Base-by-base conservation (phyloP, 1,140 invertebrate species). In the Himalopsyche phryganea region DNA sequence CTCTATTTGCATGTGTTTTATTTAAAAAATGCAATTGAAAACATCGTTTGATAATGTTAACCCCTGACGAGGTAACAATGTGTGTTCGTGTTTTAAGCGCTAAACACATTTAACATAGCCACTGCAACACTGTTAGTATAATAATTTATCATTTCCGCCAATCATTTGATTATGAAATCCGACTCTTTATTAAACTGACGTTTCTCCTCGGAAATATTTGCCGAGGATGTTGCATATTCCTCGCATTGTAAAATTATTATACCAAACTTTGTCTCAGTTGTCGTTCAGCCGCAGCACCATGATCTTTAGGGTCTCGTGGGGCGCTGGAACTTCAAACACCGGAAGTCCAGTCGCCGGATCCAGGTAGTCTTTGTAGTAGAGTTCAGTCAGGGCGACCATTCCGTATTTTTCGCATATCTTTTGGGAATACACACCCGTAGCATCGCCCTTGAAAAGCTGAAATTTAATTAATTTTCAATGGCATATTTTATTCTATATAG, bases 341-440 rank as follows among this genome's bases (percentile, higher is more conserved):
- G 57, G 63, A 14, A 52, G 40, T 19, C 59, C 63, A 15, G 58
- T 60, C 11, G 13, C 70, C 1, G 80, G 81, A 65, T 83, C 77
- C 19, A 81, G 75, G 66, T 85, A 84, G 54, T 89, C 85, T 2
- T 71, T 76, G 65, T 91, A 91, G 6, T 73, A 73, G 5, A 90
- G 80, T 53, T 85, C 82, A 11, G 80, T 76, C 18, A 86, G 72
- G 0, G 81, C 79, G 42, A 81, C 72, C 58, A 90, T 83, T 0
- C 86, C 88, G n/a, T 85, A 73, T 17, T 81, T 85, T 66, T 80
- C 78, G 44, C 84, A 82, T 17, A 88, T 85, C 65, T 84, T 87
- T 66, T 91, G 88, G 0, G 89, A 90, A 65, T 81, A 91, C 0
- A 85, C 76, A 15, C 89, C 88, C 0, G 89, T 91, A 3, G 88